Percentiles rank a stretch among this genome's conserved stretches.
Conservation (phyloP, 2,888 invertebrate species). For the Lucinisca nassula region DNA sequence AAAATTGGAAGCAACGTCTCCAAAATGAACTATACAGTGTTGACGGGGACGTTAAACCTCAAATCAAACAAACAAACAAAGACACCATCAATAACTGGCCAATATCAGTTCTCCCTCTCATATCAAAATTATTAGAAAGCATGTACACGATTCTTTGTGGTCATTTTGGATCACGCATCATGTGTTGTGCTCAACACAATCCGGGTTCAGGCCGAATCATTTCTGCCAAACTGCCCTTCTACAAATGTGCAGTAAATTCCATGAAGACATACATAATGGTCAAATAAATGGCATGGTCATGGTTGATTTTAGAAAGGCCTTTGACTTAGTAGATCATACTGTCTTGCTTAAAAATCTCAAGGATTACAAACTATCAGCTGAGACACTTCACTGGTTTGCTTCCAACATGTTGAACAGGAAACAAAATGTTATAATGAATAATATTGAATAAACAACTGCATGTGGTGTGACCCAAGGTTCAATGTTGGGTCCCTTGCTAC, state of each 20-base stretch:
- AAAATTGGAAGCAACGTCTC: too few relatives aligned
- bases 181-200: neutral
- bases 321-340: constrained; percentile 1
- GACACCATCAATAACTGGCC: too few relatives aligned
- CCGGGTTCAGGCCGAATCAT: neutral
- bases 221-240: neutral
- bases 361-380: neutral
- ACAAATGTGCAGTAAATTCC: neutral
- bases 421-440: neutral
- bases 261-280: neutral
- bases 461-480: neutral
- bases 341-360: neutral
- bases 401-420: neutral
- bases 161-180: too few relatives aligned
- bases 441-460: neutral
- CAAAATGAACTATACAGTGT: too few relatives aligned
- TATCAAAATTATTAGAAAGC: neutral
- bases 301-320: constrained; percentile 3
- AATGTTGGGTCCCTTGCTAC: neutral
- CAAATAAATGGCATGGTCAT: neutral
- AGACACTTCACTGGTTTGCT: neutral
- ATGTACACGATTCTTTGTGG: neutral
- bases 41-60: too few relatives aligned
- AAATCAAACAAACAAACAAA: too few relatives aligned
- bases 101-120: too few relatives aligned